Conservation (phyloP, 2,797 vertebrate genomes). For the Morelia viridis region DNA sequence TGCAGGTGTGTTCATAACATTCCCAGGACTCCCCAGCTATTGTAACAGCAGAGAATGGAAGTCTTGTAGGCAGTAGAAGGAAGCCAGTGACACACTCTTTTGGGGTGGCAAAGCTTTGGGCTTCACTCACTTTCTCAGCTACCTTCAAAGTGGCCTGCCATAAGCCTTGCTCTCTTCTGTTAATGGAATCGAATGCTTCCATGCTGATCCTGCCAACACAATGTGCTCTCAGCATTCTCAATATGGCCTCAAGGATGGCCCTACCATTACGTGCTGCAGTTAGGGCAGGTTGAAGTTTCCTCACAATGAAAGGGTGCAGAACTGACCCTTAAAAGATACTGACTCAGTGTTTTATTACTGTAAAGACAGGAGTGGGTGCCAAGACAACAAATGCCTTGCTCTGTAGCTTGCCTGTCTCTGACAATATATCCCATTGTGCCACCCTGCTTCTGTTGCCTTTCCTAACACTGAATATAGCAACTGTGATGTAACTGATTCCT, state of each 20-base stretch:
- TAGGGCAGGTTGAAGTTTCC: not conserved
- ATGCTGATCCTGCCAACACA: not conserved
- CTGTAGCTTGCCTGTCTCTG: not conserved
- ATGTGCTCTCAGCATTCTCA: not conserved
- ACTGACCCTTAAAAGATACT: not conserved
- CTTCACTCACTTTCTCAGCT: not conserved
- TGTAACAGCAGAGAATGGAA: not conserved
- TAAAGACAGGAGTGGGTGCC: not conserved
- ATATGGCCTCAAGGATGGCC: not conserved
- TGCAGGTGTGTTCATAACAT: not conserved
- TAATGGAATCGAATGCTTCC: not conserved
- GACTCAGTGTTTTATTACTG: not conserved
- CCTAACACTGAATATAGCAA: not conserved
- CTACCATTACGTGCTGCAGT: not conserved
- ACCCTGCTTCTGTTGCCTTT: not conserved
- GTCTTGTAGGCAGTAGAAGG: not conserved
- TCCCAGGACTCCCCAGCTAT: not conserved
- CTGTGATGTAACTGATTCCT: not conserved
- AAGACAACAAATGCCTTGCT: not conserved
- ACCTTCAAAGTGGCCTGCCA: not conserved
- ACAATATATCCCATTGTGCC: not conserved
- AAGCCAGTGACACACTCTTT: not conserved
- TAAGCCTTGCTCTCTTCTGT: not conserved
- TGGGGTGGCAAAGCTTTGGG: not conserved
- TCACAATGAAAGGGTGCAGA: not conserved